Percentiles rank a stretch among this genome's conserved stretches.
These are phyloP conservation scores for Limonius californicus DNA, from an alignment of 1,140 invertebrate species.

Conservation along the genomic window DNA sequence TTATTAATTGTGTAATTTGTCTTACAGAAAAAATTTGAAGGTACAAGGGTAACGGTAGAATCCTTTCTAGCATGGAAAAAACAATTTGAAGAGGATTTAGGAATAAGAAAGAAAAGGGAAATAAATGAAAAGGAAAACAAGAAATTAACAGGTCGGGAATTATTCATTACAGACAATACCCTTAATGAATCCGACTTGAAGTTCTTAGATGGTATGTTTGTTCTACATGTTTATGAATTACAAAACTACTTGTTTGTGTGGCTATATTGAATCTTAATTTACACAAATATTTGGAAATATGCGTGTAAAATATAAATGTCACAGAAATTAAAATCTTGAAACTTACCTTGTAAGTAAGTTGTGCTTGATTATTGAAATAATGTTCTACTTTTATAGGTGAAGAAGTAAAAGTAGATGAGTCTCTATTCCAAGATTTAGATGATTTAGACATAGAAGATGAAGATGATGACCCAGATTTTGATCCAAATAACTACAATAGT, in stretches of 20 bases:
- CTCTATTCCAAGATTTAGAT: constrained; percentile 88
- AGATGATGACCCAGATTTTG: constrained; percentile 50
- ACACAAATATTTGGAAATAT: constrained; percentile 10
- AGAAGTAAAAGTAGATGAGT: constrained; percentile 90
- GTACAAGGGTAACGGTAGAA: constrained; percentile 91
- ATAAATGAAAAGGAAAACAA: constrained; percentile 65
- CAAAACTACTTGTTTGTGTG: too few species aligned
- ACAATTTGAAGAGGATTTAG: constrained; percentile 88
- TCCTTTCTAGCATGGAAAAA: constrained; percentile 94
- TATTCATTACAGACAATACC: constrained; percentile 89
- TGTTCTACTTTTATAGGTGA: constrained; percentile 64
- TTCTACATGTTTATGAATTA: constrained; percentile 17
- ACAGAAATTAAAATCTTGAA: too few species aligned
- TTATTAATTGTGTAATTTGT: too few species aligned
- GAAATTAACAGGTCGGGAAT: constrained; percentile 79
- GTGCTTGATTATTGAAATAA: background rate
- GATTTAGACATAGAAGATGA: constrained; percentile 83
- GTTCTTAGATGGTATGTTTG: constrained; percentile 76
- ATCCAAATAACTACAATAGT: constrained; percentile 27
- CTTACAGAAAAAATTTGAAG: constrained; percentile 87
- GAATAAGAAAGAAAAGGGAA: constrained; percentile 69
- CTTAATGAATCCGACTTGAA: constrained; percentile 93
- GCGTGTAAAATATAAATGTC: too few species aligned
- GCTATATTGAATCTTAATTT: constrained; percentile 24
- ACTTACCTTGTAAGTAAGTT: background rate